Base-by-base conservation (phyloP, 1,140 invertebrate species). In the Ostrea edulis region DNA sequence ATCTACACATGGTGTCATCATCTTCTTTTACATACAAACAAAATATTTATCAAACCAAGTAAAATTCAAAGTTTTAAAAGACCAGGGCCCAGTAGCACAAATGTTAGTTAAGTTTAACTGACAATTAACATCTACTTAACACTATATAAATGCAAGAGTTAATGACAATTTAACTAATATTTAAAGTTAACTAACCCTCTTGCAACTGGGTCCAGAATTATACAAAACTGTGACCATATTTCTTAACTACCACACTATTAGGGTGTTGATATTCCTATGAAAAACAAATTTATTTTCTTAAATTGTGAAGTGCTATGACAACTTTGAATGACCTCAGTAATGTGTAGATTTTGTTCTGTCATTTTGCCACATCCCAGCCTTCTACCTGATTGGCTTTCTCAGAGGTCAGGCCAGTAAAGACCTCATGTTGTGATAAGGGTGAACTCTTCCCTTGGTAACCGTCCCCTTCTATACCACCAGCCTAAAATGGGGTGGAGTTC, bases 361-460 rank as follows among this genome's bases (percentile, higher is more conserved):
- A 35, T 12, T 12, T 1, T 62, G 0, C 20, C 55, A 62, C 17
- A 20, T 11, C 25, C 8, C 68, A 22, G 2, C 29, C 12, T 22
- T 52, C 44, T 92, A 93, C 93, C 93, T 93, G 92, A 77, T 95
- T 93, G 5, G 95, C 93, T 91, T 96, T 92, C 35, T 95, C 95
- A 25, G 96, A 86, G 5, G 95, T 95, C 14, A 96, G 90, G 17
- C 96, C 96, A 92, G 95, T 95, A 93, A 96, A 96, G 82, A 93
- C 93, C 92, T 97, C 96, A 87, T 95, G 93, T 86, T 92, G 88
- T 12, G 96, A 96, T 92, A 96, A 96, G 17, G 96, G 96, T 8
- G 89, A 89, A n/a, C 52, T 81, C 22, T 87, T 85, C 2, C 85
- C 88, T 12, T 82, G 51, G 87, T 94, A 94, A 25, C 93, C 93